Evolutionary conservation across 1,140 invertebrate species (phyloP).

Genomic region (Drosophila bipectinata): DNA sequence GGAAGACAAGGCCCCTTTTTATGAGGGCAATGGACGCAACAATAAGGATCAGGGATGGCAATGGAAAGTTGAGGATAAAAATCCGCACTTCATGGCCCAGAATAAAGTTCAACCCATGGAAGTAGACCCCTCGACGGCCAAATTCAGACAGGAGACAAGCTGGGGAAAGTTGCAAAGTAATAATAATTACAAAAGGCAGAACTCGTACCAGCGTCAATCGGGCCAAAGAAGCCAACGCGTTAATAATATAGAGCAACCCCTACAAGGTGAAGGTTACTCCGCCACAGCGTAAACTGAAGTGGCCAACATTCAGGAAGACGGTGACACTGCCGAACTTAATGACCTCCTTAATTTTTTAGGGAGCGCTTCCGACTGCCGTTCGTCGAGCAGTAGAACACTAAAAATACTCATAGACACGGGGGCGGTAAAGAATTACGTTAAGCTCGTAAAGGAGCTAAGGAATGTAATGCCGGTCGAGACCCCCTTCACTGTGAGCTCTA

Average conservation of each 20-base stretch:
- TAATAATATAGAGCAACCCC: no score
- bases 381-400: slow-evolving; percentile 18
- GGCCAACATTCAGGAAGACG: background rate
- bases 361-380: slow-evolving; percentile 29
- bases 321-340: background rate
- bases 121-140: no score
- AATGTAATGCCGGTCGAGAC: slow-evolving; percentile 26
- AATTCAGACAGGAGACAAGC: no score
- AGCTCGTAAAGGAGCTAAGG: slow-evolving; percentile 24
- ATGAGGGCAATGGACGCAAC: no score
- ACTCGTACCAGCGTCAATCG: background rate
- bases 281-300: slow-evolving; percentile 1
- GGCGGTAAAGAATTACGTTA: slow-evolving; percentile 31
- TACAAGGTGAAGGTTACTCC: background rate
- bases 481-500: slow-evolving; percentile 29
- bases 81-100: no score
- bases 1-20: no score
- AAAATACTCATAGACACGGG: slow-evolving; percentile 31
- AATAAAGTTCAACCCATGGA: background rate
- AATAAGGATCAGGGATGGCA: no score
- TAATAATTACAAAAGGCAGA: no score
- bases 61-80: background rate
- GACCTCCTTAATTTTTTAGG: slow-evolving; percentile 15
- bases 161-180: no score
- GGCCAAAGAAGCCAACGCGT: slow-evolving; percentile 6